phyloP scores from a whole-genome alignment of 2,888 invertebrate species.

The Trilocha varians region DNA sequence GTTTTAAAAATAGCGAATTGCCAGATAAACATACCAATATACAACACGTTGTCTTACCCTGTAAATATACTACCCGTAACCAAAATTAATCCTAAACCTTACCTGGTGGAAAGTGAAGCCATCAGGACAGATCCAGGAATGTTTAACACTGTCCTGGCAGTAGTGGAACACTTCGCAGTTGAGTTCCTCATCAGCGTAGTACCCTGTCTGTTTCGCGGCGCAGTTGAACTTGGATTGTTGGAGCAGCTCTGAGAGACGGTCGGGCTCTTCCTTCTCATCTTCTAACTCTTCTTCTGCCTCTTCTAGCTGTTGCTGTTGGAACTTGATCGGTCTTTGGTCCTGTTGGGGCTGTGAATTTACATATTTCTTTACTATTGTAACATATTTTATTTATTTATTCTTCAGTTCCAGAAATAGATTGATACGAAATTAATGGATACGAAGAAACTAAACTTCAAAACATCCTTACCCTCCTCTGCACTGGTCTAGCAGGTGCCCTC shows the following conservation, averaged over 20 bases:
- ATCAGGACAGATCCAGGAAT: constrained; percentile 95
- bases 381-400: too few relatives aligned
- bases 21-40: too few relatives aligned
- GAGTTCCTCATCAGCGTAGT: constrained; percentile 91
- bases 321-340: constrained; percentile 41
- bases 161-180: constrained; percentile 95
- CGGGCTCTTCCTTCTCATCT: constrained; percentile 88
- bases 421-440: too few relatives aligned
- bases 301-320: constrained; percentile 40
- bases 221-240: constrained; percentile 90
- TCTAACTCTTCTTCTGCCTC: constrained; percentile 70
- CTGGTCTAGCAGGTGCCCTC: constrained; percentile 70
- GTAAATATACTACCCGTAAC: too few relatives aligned
- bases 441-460: too few relatives aligned
- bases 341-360: constrained; percentile 31
- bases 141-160: constrained; percentile 90
- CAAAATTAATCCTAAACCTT: too few relatives aligned
- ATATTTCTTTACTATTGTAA: too few relatives aligned
- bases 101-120: constrained; percentile 92
- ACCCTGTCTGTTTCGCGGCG: constrained; percentile 85
- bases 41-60: too few relatives aligned
- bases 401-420: too few relatives aligned
- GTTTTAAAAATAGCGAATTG: too few relatives aligned
- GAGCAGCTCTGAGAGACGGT: constrained; percentile 83
- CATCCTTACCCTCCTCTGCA: constrained; percentile 42